Conservation (phyloP, 35 echinoderm and acorn worm genomes). For the Apostichopus californicus region DNA sequence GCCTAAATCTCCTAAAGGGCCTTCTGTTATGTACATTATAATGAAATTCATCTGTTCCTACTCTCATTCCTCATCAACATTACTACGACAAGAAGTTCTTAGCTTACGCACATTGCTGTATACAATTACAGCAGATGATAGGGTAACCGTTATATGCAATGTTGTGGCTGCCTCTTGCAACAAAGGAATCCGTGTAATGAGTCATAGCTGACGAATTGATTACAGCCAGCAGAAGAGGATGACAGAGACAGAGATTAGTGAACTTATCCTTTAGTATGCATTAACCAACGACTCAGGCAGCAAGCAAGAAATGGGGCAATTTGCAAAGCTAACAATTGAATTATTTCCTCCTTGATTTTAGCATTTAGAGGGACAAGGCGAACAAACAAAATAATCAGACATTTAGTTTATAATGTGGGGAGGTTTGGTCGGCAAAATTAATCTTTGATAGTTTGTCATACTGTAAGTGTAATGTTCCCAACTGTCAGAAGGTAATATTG, state of each 20-base stretch:
- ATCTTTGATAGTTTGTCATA: no score
- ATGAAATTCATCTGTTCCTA: not conserved
- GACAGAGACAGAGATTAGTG: not conserved
- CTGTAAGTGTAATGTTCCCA: no score
- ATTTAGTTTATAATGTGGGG: no score
- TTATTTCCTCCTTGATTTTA: not conserved
- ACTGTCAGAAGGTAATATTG: no score
- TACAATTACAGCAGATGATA: not conserved
- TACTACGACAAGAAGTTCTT: not conserved
- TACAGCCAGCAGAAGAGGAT: not conserved
- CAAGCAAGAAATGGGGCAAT: not conserved
- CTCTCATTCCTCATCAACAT: not conserved
- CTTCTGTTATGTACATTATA: not conserved
- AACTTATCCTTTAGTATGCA: not conserved
- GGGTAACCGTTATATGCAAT: not conserved
- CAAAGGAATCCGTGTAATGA: not conserved
- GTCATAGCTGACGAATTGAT: conserved; percentile 3
- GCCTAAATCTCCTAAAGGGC: not conserved
- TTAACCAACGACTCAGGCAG: not conserved
- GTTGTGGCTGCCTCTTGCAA: conserved; percentile 6
- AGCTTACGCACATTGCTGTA: not conserved
- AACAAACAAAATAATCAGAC: no score
- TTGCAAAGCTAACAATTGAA: conserved; percentile 6
- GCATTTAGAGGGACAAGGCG: not conserved
- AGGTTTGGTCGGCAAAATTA: no score